phyloP scores from a whole-genome alignment of 2,797 vertebrate genomes.

The Amblyraja radiata region DNA sequence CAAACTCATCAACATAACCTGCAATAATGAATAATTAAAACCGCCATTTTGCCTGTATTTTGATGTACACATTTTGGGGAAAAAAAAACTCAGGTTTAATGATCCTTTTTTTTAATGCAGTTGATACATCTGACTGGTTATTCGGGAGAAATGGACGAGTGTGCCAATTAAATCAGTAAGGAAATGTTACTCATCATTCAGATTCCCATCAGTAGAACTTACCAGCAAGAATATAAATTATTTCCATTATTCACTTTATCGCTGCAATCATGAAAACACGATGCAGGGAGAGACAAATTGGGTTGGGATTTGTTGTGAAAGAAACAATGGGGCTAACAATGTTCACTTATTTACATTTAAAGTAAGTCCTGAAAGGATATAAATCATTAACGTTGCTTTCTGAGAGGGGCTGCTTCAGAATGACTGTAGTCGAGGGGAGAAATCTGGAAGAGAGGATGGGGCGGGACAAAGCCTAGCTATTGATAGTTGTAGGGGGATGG shows the following conservation, averaged over 20 bases:
- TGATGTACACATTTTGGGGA: background rate
- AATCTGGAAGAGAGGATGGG: too few species aligned
- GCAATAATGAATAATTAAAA: conserved; percentile 26
- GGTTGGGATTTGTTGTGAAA: background rate
- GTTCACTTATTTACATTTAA: background rate
- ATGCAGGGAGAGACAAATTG: background rate
- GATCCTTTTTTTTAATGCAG: background rate
- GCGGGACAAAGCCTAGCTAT: too few species aligned
- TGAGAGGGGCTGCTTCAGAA: background rate
- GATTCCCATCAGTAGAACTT: background rate
- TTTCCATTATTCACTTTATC: conserved; percentile 17
- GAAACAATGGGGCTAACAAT: background rate
- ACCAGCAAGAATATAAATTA: background rate
- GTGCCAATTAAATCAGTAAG: background rate
- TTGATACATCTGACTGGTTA: conserved; percentile 1
- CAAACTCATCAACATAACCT: conserved; percentile 11
- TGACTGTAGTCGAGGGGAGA: too few species aligned
- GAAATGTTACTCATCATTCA: background rate
- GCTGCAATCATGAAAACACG: background rate
- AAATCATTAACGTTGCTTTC: background rate
- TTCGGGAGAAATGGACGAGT: background rate
- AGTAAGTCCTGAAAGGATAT: background rate
- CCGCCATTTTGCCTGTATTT: background rate
- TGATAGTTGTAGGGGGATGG: too few species aligned
- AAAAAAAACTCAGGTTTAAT: background rate